Percentiles rank a stretch among this genome's conserved stretches.
Evolutionary conservation across 2,888 invertebrate species (phyloP).

Genomic region (Drosophila melanocephala): DNA sequence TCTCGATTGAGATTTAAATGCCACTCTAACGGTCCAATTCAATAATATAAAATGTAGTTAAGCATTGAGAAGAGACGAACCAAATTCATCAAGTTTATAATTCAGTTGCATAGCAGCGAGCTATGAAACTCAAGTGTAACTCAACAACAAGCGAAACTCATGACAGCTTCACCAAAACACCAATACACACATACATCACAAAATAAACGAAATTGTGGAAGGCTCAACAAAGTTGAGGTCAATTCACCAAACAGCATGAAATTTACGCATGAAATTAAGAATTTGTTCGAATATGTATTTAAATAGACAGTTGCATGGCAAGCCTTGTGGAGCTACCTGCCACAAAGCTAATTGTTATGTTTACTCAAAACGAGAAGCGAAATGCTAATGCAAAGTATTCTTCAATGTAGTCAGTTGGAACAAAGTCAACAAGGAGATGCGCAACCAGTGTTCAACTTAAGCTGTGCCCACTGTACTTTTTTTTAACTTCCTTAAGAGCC

Average conservation of each 20-base stretch:
- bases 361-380: conserved; percentile 29
- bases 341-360: conserved; percentile 46
- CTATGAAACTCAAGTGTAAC: conserved; percentile 27
- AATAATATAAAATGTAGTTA: neutral
- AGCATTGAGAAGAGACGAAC: neutral
- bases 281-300: conserved; percentile 51
- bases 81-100: conserved; percentile 11
- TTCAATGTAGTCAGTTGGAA: conserved; percentile 37
- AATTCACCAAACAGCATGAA: conserved; percentile 45
- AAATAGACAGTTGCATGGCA: conserved; percentile 34
- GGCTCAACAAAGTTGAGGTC: conserved; percentile 11
- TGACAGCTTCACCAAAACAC: conserved; percentile 37
- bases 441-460: conserved; percentile 46
- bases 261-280: conserved; percentile 53
- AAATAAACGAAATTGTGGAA: conserved; percentile 10
- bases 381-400: conserved; percentile 22
- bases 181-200: conserved; percentile 13
- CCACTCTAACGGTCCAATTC: neutral
- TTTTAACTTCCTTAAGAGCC: conserved; percentile 45
- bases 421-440: conserved; percentile 37
- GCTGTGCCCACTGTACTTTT: conserved; percentile 54
- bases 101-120: conserved; percentile 43
- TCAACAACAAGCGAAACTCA: conserved; percentile 38
- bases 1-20: neutral
- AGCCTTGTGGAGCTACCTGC: conserved; percentile 12